Conservation (phyloP, 1,140 invertebrate species). For the Leptinotarsa texana region DNA sequence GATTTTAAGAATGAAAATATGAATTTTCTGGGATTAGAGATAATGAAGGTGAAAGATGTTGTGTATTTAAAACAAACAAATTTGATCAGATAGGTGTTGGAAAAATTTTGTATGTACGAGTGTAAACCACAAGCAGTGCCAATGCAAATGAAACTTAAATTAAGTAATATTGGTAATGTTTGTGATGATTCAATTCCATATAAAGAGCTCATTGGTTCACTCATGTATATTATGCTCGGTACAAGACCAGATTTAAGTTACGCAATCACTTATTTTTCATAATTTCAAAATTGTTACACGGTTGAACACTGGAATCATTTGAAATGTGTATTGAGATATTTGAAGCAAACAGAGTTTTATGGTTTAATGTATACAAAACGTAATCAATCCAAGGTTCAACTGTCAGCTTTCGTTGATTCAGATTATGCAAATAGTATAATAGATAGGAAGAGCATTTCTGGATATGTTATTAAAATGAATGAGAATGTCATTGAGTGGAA, state of each 20-base stretch:
- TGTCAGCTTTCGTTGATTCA: constrained; percentile 28
- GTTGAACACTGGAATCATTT: constrained; percentile 50
- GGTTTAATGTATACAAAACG: constrained; percentile 32
- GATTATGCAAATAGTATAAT: constrained; percentile 31
- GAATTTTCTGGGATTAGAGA: constrained; percentile 23
- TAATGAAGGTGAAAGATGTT: not conserved
- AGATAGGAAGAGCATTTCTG: constrained; percentile 32
- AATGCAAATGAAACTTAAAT: constrained; percentile 41
- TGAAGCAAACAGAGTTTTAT: constrained; percentile 45
- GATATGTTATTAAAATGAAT: constrained; percentile 27
- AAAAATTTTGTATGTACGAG: constrained; percentile 43
- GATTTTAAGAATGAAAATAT: constrained; percentile 13
- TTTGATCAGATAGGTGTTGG: constrained; percentile 23
- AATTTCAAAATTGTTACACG: constrained; percentile 49
- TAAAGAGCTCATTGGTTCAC: constrained; percentile 49
- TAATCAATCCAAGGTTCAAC: constrained; percentile 23
- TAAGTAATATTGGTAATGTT: constrained; percentile 32
- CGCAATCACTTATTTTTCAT: constrained; percentile 49
- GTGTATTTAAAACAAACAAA: not conserved
- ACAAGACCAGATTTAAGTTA: constrained; percentile 55
- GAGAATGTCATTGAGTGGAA: constrained; percentile 31
- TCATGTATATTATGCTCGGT: constrained; percentile 53
- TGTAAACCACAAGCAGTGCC: constrained; percentile 40
- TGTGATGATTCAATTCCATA: constrained; percentile 41
- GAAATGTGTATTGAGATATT: constrained; percentile 53